These are phyloP conservation scores for Trachelus troglodyta DNA, from an alignment of 2,888 invertebrate genomes.

Conservation along the genomic window DNA sequence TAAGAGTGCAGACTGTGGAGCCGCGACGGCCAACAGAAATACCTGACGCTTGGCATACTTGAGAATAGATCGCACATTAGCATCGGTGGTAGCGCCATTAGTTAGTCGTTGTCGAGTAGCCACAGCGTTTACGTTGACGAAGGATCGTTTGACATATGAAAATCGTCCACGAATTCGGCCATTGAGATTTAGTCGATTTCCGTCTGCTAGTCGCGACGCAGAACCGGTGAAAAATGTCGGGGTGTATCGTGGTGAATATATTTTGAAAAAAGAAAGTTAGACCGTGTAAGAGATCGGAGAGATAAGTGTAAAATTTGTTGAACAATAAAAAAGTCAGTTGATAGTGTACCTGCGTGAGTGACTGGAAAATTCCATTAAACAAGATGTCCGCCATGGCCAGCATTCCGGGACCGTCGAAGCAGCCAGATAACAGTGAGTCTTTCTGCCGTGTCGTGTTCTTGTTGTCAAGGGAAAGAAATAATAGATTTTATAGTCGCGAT, in stretches of 20 bases:
- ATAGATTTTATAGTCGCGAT: no score
- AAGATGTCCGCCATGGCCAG: slow-evolving; percentile 25
- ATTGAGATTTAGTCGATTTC: background rate
- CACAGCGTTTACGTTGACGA: background rate
- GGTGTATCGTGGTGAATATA: no score
- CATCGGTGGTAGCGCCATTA: background rate
- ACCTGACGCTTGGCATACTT: slow-evolving; percentile 8
- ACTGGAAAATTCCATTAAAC: background rate
- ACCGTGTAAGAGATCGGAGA: no score
- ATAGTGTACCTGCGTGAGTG: no score
- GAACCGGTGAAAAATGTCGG: no score
- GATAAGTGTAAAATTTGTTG: no score
- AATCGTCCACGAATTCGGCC: background rate
- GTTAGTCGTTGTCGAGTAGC: no score
- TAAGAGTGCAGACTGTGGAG: no score
- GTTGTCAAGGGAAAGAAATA: no score
- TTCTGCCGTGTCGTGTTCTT: no score
- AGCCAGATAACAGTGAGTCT: slow-evolving; percentile 47
- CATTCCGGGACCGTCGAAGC: slow-evolving; percentile 53
- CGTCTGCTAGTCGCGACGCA: background rate
- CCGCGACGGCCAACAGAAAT: slow-evolving; percentile 20
- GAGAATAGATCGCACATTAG: slow-evolving; percentile 1
- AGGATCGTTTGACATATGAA: background rate
- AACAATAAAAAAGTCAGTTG: no score
- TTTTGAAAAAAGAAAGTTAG: no score